phyloP scores from a whole-genome alignment of 2,888 invertebrate genomes.

The Drosophila tripunctata region DNA sequence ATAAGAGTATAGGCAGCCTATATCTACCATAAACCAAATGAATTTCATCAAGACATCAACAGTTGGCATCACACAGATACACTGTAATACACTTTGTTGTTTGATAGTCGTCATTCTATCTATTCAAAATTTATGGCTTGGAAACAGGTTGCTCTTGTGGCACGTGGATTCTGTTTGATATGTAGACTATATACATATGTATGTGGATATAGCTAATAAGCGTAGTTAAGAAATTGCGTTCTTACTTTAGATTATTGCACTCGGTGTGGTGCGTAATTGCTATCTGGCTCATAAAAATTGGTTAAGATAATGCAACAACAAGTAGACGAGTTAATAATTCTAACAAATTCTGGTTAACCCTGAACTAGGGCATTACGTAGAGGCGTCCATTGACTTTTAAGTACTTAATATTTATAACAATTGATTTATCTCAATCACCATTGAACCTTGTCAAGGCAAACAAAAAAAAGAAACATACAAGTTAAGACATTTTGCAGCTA shows the following conservation, averaged over 20 bases:
- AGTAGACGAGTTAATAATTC: slow-evolving; percentile 23
- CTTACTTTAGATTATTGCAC: slow-evolving; percentile 13
- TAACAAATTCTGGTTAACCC: slow-evolving; percentile 24
- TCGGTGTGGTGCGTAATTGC: slow-evolving; percentile 16
- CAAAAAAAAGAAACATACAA: slow-evolving; percentile 2
- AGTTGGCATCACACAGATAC: slow-evolving; percentile 12
- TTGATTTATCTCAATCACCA: slow-evolving; percentile 19
- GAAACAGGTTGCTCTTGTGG: slow-evolving; percentile 29
- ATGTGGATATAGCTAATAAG: slow-evolving; percentile 28
- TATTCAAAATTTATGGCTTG: slow-evolving; percentile 17
- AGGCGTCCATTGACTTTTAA: slow-evolving; percentile 30
- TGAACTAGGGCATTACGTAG: slow-evolving; percentile 16
- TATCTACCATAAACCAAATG: background rate
- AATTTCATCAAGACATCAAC: slow-evolving; percentile 25
- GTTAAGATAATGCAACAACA: slow-evolving; percentile 26
- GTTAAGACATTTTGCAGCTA: slow-evolving; percentile 23
- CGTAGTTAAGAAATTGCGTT: slow-evolving; percentile 43
- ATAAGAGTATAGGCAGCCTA: background rate
- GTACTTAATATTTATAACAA: slow-evolving; percentile 20
- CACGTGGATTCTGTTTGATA: slow-evolving; percentile 14
- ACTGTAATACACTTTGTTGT: background rate
- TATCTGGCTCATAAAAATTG: slow-evolving; percentile 21
- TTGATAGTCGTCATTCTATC: slow-evolving; percentile 19
- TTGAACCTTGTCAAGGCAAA: slow-evolving; percentile 45
- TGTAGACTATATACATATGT: slow-evolving; percentile 12